These are phyloP conservation scores for Rhinogobius similis DNA, from an alignment of 2,113 vertebrate species.

Conservation along the genomic window DNA sequence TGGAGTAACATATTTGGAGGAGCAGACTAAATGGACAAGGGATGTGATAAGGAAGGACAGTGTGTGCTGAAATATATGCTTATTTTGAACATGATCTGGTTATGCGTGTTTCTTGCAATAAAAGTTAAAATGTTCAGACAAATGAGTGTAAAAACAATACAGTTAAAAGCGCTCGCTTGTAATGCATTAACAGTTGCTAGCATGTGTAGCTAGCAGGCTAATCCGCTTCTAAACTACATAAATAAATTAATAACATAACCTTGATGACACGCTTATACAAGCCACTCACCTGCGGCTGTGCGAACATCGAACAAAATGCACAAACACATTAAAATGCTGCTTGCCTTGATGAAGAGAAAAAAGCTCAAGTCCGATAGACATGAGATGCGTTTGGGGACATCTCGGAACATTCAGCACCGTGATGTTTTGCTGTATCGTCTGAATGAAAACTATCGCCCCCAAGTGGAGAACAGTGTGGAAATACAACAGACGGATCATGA, in stretches of 20 bases:
- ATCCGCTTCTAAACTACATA: not conserved
- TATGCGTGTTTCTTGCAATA: not conserved
- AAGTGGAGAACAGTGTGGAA: not conserved
- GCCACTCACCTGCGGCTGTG: conserved; percentile 44
- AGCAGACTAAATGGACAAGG: not conserved
- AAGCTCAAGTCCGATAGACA: conserved; percentile 26
- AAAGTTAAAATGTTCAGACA: not conserved
- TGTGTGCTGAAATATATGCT: no score
- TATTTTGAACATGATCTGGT: not conserved
- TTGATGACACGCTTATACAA: not conserved
- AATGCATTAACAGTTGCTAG: conserved; percentile 25
- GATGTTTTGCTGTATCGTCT: not conserved
- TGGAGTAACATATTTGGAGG: not conserved
- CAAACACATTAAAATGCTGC: conserved; percentile 15
- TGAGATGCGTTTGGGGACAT: conserved; percentile 37
- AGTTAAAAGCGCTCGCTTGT: conserved; percentile 27
- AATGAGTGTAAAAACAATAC: not conserved
- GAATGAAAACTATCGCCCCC: not conserved
- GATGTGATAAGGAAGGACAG: no score
- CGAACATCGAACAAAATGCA: conserved; percentile 5
- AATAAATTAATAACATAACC: not conserved
- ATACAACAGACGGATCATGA: not conserved
- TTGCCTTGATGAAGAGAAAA: conserved; percentile 44
- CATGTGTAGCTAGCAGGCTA: conserved; percentile 13
- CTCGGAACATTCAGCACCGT: conserved; percentile 15